Percentiles rank a stretch among this genome's conserved stretches.
phyloP scores from a whole-genome alignment of 2,888 invertebrate species.

The Agelastica alni region DNA sequence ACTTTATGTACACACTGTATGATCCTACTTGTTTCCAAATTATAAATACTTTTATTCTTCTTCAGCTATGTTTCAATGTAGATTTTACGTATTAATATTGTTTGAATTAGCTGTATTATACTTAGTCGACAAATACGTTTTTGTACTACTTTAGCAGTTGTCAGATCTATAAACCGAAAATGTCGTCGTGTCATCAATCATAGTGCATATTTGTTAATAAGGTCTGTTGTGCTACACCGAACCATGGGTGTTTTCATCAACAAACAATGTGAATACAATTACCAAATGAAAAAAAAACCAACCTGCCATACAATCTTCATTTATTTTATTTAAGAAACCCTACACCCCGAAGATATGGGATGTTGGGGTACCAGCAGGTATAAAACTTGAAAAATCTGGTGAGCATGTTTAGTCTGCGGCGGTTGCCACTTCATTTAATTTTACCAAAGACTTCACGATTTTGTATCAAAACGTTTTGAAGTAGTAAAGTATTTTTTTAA shows the following conservation, averaged over 20 bases:
- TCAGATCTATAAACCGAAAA: too few species aligned
- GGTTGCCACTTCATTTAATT: conserved; percentile 16
- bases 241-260: conserved; percentile 1
- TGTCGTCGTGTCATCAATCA: conserved; percentile 5
- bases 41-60: too few species aligned
- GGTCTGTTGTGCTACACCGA: conserved; percentile 2
- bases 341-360: conserved; percentile 23
- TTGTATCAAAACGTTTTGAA: too few species aligned
- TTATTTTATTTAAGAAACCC: conserved; percentile 29
- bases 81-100: too few species aligned
- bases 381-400: conserved; percentile 22
- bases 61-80: too few species aligned
- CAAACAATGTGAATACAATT: conserved; percentile 18
- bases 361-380: conserved; percentile 28
- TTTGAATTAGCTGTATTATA: too few species aligned
- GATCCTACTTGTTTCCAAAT: too few species aligned
- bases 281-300: conserved; percentile 17
- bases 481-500: too few species aligned
- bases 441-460: too few species aligned
- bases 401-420: conserved; percentile 7
- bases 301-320: conserved; percentile 26
- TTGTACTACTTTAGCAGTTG: too few species aligned
- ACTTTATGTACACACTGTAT: too few species aligned
- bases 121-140: too few species aligned
- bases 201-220: conserved; percentile 8